Conservation (phyloP, 2,888 invertebrate species). For the Anorthoa munda region DNA sequence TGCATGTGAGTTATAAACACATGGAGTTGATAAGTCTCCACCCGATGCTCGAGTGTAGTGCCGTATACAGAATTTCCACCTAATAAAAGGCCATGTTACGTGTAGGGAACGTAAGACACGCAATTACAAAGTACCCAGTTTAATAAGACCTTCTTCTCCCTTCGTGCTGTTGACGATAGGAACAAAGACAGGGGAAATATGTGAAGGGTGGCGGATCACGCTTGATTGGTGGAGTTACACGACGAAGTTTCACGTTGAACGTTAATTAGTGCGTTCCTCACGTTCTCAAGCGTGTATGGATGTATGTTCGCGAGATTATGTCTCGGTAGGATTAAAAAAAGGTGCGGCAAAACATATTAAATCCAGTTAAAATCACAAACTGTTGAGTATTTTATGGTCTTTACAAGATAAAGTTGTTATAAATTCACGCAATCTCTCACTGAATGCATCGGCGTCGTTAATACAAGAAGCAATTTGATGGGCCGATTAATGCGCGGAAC, state of each 20-base stretch:
- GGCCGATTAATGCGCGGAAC: slow-evolving; percentile 87
- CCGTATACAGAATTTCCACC: slow-evolving; percentile 90
- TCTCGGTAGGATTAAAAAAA: slow-evolving; percentile 74
- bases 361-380: slow-evolving; percentile 55
- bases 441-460: slow-evolving; percentile 73
- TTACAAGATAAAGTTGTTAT: slow-evolving; percentile 70
- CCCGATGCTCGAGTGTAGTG: slow-evolving; percentile 78
- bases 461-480: slow-evolving; percentile 84
- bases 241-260: slow-evolving; percentile 89
- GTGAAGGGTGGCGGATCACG: slow-evolving; percentile 79
- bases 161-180: slow-evolving; percentile 71
- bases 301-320: slow-evolving; percentile 81
- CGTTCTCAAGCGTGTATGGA: slow-evolving; percentile 84
- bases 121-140: slow-evolving; percentile 86
- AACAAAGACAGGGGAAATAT: slow-evolving; percentile 77
- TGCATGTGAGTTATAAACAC: slow-evolving; percentile 67
- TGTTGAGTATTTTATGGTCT: slow-evolving; percentile 46
- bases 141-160: slow-evolving; percentile 80
- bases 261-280: slow-evolving; percentile 90
- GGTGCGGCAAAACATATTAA: slow-evolving; percentile 62
- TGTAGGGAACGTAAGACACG: slow-evolving; percentile 89
- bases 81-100: slow-evolving; percentile 90
- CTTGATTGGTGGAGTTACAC: slow-evolving; percentile 79
- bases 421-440: slow-evolving; percentile 49
- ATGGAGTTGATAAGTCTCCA: slow-evolving; percentile 81